Base-by-base conservation (phyloP, 2,888 invertebrate species). In the Macrophya alboannulata region DNA sequence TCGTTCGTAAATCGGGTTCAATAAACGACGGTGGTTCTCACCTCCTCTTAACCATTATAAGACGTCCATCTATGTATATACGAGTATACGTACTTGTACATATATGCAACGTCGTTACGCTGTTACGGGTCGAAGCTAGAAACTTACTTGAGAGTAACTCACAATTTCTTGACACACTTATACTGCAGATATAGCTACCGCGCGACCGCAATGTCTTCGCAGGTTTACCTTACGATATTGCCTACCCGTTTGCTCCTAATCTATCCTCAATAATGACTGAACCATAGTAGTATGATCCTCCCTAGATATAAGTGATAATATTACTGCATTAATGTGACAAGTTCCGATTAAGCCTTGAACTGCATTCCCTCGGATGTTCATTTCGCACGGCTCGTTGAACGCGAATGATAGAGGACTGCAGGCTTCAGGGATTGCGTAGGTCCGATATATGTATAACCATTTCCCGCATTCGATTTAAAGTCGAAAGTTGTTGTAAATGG, bases 121-220 rank as follows among this genome's bases (percentile, higher is more conserved):
- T 21, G 37, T 68, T 68, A 68, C 55, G 77, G 31, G 51, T 77
- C 51, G 51, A 51, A 37, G 31, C 40, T 81, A 81, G 81, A 81
- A 81, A 81, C 81, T 81, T 25, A 62, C 81, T 37, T 40, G 59
- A 59, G 81, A 81, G 62, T 81, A 81, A 81, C 81, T 81, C 83
- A 71, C 83, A 40, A 83, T 83, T 83, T 83, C 83, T 45, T 71
- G 83, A 83, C 83, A 83, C 83, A 83, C 83, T 83, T 83, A 55
- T 40, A 21, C 25, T 62, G 10, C 31, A 31, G 15, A 62, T 15
- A 21, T 8, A 48, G 59, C 81, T 51, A 62, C 62, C 40, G 59
- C 81, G 59, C 62, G 62, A 81, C 81, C 81, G 81, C 81, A 81
- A 81, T 81, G 81, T 81, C 81, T 81, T 81, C 62, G 59, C 62